Evolutionary conservation across 2,113 vertebrate species (phyloP).

Genomic region (Panthera leo): DNA sequence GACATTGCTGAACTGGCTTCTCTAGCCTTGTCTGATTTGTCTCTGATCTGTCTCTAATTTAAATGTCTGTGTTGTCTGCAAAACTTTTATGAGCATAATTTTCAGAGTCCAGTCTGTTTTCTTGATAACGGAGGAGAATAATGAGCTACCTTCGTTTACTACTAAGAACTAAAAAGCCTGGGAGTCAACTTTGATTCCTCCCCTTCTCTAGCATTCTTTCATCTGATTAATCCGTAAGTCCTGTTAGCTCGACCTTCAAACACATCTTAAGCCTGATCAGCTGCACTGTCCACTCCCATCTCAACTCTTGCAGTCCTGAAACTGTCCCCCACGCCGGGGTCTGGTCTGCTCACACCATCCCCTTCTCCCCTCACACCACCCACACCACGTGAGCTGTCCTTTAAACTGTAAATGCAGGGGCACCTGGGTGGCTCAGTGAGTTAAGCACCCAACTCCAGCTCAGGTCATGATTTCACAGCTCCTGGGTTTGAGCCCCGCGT

Average conservation of each 20-base stretch:
- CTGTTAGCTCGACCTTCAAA: neutral
- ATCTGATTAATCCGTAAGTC: neutral
- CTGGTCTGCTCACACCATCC: neutral
- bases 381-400: neutral
- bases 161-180: slow-evolving; percentile 16
- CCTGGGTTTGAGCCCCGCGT: too few species aligned
- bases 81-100: neutral
- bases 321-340: neutral
- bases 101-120: neutral
- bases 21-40: neutral
- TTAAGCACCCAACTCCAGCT: too few species aligned
- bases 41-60: neutral
- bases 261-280: neutral
- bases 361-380: neutral
- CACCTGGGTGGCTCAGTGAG: too few species aligned
- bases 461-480: too few species aligned
- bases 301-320: neutral
- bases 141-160: neutral
- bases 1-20: neutral
- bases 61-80: neutral
- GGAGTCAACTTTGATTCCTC: neutral
- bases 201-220: neutral
- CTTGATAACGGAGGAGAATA: neutral
- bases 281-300: neutral
- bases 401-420: neutral